Conservation (phyloP, 1,140 invertebrate genomes). For the Sitophilus oryzae region DNA sequence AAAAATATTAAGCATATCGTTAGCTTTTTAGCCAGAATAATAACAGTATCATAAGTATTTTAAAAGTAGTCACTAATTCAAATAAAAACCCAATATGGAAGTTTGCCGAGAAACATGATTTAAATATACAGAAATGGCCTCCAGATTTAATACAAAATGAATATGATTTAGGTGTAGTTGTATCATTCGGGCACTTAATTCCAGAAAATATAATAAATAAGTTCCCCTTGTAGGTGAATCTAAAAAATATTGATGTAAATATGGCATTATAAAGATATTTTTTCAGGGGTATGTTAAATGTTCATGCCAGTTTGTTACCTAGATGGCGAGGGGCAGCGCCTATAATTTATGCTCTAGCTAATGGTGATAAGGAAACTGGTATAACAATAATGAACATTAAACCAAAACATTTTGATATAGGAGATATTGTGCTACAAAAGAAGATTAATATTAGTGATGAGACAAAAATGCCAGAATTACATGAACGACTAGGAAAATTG, state of each 20-base stretch:
- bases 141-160: conserved; percentile 34
- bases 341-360: conserved; percentile 73
- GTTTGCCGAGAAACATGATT: conserved; percentile 48
- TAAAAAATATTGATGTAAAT: background rate
- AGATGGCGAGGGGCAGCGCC: conserved; percentile 89
- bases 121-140: conserved; percentile 56
- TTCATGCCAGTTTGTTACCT: conserved; percentile 88
- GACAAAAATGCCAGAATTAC: conserved; percentile 62
- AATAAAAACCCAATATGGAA: conserved; percentile 47
- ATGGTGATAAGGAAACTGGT: conserved; percentile 77
- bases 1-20: background rate
- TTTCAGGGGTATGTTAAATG: conserved; percentile 82
- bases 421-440: conserved; percentile 69
- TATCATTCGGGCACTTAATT: conserved; percentile 68
- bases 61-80: conserved; percentile 57
- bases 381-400: conserved; percentile 84
- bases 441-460: conserved; percentile 54
- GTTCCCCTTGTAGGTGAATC: conserved; percentile 56
- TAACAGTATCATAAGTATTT: conserved; percentile 39
- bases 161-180: conserved; percentile 63
- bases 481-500: conserved; percentile 56
- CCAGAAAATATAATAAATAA: conserved; percentile 55
- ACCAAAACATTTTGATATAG: conserved; percentile 82
- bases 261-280: no score
- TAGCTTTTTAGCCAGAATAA: conserved; percentile 38